These are phyloP conservation scores for Erythrolamprus reginae DNA, from an alignment of 2,113 vertebrate genomes.

Conservation along the genomic window DNA sequence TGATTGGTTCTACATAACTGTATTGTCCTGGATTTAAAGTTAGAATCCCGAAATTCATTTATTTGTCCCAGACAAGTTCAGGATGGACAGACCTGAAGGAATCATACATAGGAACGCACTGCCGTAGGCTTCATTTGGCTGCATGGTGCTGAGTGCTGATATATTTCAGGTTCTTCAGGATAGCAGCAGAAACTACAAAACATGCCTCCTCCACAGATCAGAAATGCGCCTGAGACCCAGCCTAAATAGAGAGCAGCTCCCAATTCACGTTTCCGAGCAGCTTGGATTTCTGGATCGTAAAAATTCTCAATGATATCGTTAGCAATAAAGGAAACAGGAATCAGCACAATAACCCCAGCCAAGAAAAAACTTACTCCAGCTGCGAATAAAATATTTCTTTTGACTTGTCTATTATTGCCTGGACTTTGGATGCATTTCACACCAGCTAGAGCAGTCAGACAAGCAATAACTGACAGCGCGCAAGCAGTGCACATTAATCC, in stretches of 20 bases:
- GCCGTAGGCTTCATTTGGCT: fast-evolving
- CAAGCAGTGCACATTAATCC: slow-evolving; percentile 83
- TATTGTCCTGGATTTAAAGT: slow-evolving; percentile 17
- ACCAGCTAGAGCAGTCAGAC: slow-evolving; percentile 73
- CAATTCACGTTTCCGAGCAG: slow-evolving; percentile 80
- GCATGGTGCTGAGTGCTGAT: not conserved
- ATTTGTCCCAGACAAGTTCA: not conserved
- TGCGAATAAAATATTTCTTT: slow-evolving; percentile 72
- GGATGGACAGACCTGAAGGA: not conserved
- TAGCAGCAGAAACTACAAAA: slow-evolving; percentile 73
- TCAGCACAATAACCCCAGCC: slow-evolving; percentile 74
- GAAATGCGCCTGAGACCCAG: slow-evolving; percentile 76
- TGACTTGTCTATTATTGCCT: slow-evolving; percentile 60
- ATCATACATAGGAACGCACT: slow-evolving; percentile 41
- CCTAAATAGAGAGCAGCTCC: slow-evolving; percentile 90
- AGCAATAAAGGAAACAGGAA: slow-evolving; percentile 86
- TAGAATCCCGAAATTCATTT: not conserved
- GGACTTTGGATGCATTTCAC: slow-evolving; percentile 74
- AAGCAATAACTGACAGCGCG: slow-evolving; percentile 65
- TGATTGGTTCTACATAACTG: slow-evolving; percentile 23
- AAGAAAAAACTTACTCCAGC: slow-evolving; percentile 84
- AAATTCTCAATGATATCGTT: slow-evolving; percentile 81
- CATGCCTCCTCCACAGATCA: slow-evolving; percentile 78
- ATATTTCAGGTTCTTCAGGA: not conserved
- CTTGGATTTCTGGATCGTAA: slow-evolving; percentile 75